A percentile compares a stretch with the other conserved stretches of the same genome.
Conservation (phyloP, 2,797 vertebrate species). For the Dryobates pubescens region DNA sequence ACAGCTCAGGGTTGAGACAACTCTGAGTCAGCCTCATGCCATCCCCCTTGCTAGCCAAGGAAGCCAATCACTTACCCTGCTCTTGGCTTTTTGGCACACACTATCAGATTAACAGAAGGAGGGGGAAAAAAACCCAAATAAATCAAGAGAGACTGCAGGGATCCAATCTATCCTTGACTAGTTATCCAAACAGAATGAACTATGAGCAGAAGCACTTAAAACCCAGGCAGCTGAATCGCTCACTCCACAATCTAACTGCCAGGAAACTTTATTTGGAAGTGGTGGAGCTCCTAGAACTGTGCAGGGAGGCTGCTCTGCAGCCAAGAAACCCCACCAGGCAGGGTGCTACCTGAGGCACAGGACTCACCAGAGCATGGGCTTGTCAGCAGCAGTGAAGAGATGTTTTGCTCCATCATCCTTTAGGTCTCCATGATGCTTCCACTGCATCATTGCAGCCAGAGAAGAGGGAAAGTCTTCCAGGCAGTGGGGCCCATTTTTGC, state of each 20-base stretch:
- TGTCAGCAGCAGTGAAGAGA: rapidly evolving
- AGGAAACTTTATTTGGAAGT: conserved; percentile 62
- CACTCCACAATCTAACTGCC: neutral
- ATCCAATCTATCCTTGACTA: neutral
- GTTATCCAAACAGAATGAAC: conserved; percentile 47
- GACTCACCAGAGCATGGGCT: neutral
- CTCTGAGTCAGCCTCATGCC: neutral
- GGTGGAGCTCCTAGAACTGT: neutral
- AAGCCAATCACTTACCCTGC: neutral
- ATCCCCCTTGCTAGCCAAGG: neutral
- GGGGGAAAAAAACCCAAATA: no score
- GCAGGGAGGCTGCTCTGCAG: neutral
- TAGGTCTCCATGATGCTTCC: neutral
- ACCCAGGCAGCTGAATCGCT: neutral
- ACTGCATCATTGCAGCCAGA: neutral
- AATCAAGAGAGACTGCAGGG: neutral
- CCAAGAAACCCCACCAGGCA: rapidly evolving
- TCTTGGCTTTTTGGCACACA: conserved; percentile 7
- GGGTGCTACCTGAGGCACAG: neutral
- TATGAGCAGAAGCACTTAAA: conserved; percentile 25
- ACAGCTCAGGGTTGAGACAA: neutral
- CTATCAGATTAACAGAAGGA: neutral
- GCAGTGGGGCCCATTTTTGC: rapidly evolving
- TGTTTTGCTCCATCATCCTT: neutral
- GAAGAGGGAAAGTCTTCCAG: neutral